Evolutionary conservation across 2,888 invertebrate species (phyloP).

Genomic region (Caenorhabditis sp.): DNA sequence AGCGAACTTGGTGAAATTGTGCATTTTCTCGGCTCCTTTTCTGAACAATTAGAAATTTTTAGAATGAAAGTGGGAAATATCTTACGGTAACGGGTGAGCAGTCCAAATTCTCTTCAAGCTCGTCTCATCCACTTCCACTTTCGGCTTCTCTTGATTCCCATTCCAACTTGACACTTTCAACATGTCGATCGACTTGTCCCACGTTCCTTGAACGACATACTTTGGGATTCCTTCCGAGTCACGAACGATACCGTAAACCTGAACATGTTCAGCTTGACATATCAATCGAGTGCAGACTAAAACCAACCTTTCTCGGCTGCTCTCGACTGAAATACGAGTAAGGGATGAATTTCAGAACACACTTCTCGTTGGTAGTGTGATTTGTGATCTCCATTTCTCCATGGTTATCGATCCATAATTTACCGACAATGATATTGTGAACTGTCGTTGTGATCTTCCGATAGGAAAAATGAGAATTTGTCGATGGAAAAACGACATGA

Average conservation of each 20-base stretch:
- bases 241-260: slow-evolving; percentile 89
- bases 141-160: slow-evolving; percentile 86
- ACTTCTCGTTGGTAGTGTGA: slow-evolving; percentile 92
- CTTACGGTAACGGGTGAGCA: slow-evolving; percentile 87
- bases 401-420: slow-evolving; percentile 99
- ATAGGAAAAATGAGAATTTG: slow-evolving; percentile 93
- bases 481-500: slow-evolving; percentile 86
- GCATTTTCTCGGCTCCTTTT: slow-evolving; percentile 88
- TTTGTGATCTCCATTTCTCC: slow-evolving; percentile 98
- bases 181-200: slow-evolving; percentile 91
- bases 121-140: slow-evolving; percentile 91
- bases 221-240: slow-evolving; percentile 86
- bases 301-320: slow-evolving; percentile 90
- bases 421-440: slow-evolving; percentile 99
- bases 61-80: not conserved
- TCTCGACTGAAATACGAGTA: slow-evolving; percentile 99
- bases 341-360: slow-evolving; percentile 96
- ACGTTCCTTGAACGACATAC: slow-evolving; percentile 90
- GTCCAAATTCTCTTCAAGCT: slow-evolving; percentile 91
- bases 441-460: slow-evolving; percentile 96
- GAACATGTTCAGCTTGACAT: not conserved
- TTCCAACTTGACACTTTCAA: slow-evolving; percentile 85
- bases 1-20: slow-evolving; percentile 95
- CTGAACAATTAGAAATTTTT: slow-evolving; percentile 84
- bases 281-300: not conserved